These are phyloP conservation scores for Oryzias javanicus DNA, from an alignment of 2,113 vertebrate species.

Conservation along the genomic window DNA sequence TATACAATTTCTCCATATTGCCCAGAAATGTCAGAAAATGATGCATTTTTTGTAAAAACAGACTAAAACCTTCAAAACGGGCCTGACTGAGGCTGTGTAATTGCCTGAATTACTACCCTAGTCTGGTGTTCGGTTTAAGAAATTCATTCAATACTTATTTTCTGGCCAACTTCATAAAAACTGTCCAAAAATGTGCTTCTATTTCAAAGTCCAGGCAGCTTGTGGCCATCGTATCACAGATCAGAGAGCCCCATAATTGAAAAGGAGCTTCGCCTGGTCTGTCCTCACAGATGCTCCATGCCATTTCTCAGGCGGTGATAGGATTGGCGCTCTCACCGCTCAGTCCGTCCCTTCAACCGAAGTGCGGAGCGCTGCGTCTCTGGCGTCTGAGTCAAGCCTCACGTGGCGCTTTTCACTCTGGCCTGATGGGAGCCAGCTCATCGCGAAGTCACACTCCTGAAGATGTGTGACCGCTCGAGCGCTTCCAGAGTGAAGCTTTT, in stretches of 20 bases:
- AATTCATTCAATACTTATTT: too few relatives aligned
- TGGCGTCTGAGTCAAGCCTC: slow-evolving; percentile 56
- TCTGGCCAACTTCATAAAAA: neutral
- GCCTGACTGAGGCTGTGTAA: too few relatives aligned
- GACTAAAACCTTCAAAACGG: too few relatives aligned
- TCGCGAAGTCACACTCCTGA: slow-evolving; percentile 53
- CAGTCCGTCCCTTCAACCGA: slow-evolving; percentile 12
- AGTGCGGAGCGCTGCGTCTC: neutral
- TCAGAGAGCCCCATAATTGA: slow-evolving; percentile 48
- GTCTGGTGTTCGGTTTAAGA: too few relatives aligned
- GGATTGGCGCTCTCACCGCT: slow-evolving; percentile 26
- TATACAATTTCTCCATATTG: neutral
- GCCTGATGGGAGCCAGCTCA: slow-evolving; percentile 52
- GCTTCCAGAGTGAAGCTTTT: slow-evolving; percentile 17
- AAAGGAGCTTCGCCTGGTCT: slow-evolving; percentile 29
- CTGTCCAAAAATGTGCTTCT: neutral
- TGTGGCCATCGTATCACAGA: slow-evolving; percentile 25
- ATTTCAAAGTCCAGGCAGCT: neutral
- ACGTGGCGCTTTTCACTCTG: slow-evolving; percentile 49
- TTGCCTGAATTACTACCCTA: too few relatives aligned
- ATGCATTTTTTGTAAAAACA: too few relatives aligned
- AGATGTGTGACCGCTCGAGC: slow-evolving; percentile 50
- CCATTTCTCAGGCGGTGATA: slow-evolving; percentile 36
- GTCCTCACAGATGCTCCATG: slow-evolving; percentile 24
- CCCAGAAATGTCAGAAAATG: too few relatives aligned